Conservation (phyloP, 2,113 vertebrate species). For the Equus quagga region DNA sequence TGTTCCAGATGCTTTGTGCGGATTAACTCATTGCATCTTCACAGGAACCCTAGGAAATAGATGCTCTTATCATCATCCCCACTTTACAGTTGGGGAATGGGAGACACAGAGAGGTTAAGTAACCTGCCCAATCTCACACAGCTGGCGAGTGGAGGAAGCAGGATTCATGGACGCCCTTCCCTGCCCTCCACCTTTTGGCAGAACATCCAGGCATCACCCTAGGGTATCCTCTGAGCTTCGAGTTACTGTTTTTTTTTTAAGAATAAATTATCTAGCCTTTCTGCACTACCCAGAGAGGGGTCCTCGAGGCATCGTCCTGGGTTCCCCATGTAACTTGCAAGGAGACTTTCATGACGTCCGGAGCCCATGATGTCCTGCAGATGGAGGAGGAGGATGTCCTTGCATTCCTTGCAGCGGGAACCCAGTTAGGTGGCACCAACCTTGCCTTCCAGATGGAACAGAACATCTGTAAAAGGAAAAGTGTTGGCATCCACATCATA, state of each 20-base stretch:
- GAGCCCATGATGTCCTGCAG: background rate
- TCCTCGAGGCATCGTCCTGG: background rate
- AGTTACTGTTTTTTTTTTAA: background rate
- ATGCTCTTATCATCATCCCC: background rate
- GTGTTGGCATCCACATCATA: accelerated
- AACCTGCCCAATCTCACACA: background rate
- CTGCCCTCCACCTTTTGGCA: background rate
- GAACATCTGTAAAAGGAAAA: background rate
- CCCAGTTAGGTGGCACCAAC: background rate
- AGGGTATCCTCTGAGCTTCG: background rate
- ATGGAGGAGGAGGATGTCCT: background rate
- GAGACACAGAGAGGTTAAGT: background rate
- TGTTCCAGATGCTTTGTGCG: accelerated
- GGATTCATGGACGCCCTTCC: background rate
- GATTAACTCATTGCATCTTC: background rate
- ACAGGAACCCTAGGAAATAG: background rate
- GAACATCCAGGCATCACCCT: background rate
- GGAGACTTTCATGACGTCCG: background rate
- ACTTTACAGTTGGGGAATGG: background rate
- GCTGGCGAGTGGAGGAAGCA: background rate
- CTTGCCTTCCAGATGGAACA: background rate
- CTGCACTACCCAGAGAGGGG: background rate
- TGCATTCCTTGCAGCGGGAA: background rate
- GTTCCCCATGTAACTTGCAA: background rate
- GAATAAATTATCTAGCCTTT: background rate